phyloP scores from a whole-genome alignment of 2,797 vertebrate genomes.

The Carapus acus region DNA sequence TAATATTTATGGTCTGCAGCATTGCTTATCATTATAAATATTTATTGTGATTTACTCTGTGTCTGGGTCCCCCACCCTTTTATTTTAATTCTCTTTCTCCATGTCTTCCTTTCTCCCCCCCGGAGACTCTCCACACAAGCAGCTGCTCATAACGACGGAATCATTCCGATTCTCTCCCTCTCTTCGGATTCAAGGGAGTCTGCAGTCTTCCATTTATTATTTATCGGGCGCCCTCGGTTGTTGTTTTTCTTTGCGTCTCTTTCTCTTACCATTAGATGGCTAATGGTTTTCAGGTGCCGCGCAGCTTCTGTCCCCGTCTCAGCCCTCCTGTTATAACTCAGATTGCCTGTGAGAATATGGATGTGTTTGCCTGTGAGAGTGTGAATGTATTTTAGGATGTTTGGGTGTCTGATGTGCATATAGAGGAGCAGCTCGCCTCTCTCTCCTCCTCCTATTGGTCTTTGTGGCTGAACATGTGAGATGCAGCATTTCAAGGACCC shows the following conservation, averaged over 20 bases:
- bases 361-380: constrained; percentile 14
- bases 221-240: constrained; percentile 53
- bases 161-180: constrained; percentile 57
- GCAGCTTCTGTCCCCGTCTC: constrained; percentile 29
- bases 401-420: constrained; percentile 15
- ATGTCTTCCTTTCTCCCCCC: constrained; percentile 41
- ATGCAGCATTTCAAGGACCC: too few species aligned
- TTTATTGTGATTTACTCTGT: constrained; percentile 76
- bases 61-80: constrained; percentile 51
- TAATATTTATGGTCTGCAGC: constrained; percentile 68
- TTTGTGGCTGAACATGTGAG: neutral
- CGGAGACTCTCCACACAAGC: constrained; percentile 50
- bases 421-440: constrained; percentile 9
- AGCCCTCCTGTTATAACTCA: neutral
- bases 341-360: neutral
- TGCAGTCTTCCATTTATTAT: constrained; percentile 64
- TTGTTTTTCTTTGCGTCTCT: constrained; percentile 46
- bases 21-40: constrained; percentile 76
- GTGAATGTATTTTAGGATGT: constrained; percentile 14
- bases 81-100: constrained; percentile 31
- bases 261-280: constrained; percentile 58
- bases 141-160: constrained; percentile 63
- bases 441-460: neutral
- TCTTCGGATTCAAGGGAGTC: constrained; percentile 48
- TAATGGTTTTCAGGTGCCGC: constrained; percentile 65